Base-by-base conservation (phyloP, 2,113 vertebrate genomes). In the Solenodon paradoxus region DNA sequence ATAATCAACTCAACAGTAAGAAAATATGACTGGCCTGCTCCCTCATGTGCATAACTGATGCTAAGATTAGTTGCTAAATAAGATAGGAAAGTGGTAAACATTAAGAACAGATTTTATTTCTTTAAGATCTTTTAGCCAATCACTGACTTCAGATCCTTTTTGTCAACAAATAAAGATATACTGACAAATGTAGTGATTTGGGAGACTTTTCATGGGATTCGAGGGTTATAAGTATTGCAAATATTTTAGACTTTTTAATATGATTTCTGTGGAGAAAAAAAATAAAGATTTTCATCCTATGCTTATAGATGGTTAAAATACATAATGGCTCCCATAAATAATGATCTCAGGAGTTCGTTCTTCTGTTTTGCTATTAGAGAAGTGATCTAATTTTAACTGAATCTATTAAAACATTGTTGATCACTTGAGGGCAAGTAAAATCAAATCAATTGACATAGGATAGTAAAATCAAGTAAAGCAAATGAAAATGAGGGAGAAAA, bases 51-150 rank as follows among this genome's bases (percentile, higher is more conserved):
- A 38, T 32, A 72, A 47, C 40, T 74, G 30, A 30, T 30, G 20
- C 13, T 69, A 40, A 69, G 19, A 51, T 82, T 89, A 3, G 22
- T 63, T 63, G 79, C 63, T 49, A 78, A 81, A 53, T 45, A 78
- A 63, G 51, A 71, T 63, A 28, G 49, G 42, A 63, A 71, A 64
- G 20, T 40, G 38, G 53, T 83, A 53, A 85, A 74, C 47, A 15
- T 53, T 63, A 77, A 78, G 80, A 84, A 72, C 47, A 63, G 9
- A 72, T 57, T 95, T 92, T 88, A 26, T 89, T 90, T 89, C 35
- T 83, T 83, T 49, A 72, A 47, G 32, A 80, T 80, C 74, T 72
- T 80, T 92, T 28, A 78, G 47, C 63, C 55, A 47, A 49, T 74
- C 57, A 30, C 64, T 47, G 55, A 51, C 71, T 80, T 22, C 24